phyloP scores from a whole-genome alignment of 1,140 invertebrate genomes.

The Propsilocerus akamusi region DNA sequence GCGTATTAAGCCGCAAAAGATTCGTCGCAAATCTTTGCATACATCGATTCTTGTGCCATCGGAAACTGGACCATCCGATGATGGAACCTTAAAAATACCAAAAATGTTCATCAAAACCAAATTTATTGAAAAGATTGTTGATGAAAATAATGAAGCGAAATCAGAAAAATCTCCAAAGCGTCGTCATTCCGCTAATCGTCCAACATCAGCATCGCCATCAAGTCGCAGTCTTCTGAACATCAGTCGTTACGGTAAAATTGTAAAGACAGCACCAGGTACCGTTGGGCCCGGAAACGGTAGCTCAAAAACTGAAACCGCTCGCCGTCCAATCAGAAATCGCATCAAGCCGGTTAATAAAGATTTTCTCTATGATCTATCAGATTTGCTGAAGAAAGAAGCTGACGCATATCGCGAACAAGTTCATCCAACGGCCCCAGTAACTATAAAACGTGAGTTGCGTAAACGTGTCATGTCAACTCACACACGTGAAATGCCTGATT shows the following conservation, averaged over 20 bases:
- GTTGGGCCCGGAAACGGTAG: too few relatives aligned
- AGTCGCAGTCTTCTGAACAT: too few relatives aligned
- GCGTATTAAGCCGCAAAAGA: too few relatives aligned
- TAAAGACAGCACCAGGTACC: too few relatives aligned
- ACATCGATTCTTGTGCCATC: too few relatives aligned
- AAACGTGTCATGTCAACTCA: neutral
- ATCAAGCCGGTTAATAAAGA: conserved; percentile 41
- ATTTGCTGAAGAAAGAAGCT: conserved; percentile 25
- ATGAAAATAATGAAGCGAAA: neutral
- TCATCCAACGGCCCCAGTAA: neutral
- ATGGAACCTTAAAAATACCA: too few relatives aligned
- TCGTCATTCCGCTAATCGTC: neutral
- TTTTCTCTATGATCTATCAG: conserved; percentile 45
- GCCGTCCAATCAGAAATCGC: conserved; percentile 40
- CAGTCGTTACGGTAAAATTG: too few relatives aligned
- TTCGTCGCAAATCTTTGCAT: too few relatives aligned
- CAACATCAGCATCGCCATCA: neutral
- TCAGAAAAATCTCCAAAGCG: neutral
- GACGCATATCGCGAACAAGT: neutral
- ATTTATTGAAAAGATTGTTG: neutral
- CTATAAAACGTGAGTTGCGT: neutral
- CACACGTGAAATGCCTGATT: neutral
- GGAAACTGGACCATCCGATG: too few relatives aligned
- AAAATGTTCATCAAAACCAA: neutral
- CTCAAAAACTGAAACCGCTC: too few relatives aligned